A percentile compares a stretch with the other conserved stretches of the same genome.
These are phyloP conservation scores for Alexandromys fortis DNA, from an alignment of 2,113 vertebrate species.

Conservation along the genomic window DNA sequence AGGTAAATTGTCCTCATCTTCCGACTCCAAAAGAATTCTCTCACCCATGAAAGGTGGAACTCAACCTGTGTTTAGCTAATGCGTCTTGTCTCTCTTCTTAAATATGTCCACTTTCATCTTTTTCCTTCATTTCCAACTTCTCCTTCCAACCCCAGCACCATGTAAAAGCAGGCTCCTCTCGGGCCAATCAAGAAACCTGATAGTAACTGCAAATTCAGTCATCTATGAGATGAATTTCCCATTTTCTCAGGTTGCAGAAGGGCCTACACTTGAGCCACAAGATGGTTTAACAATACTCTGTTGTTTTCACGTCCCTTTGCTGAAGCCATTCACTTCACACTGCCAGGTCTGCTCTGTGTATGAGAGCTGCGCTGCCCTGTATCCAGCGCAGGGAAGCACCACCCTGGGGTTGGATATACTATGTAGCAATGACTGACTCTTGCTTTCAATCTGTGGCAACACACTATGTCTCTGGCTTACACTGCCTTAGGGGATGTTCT, in stretches of 20 bases:
- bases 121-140: neutral
- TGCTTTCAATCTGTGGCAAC: neutral
- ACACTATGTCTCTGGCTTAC: neutral
- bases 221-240: neutral
- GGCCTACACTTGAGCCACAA: neutral
- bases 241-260: neutral
- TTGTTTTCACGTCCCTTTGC: neutral
- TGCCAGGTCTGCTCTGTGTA: neutral
- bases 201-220: neutral
- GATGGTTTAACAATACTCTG: neutral
- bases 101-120: neutral
- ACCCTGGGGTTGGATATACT: neutral
- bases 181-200: neutral
- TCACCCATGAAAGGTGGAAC: neutral
- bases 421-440: neutral
- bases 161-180: neutral
- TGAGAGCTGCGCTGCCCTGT: neutral
- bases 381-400: neutral
- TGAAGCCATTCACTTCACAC: neutral
- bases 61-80: neutral
- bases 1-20: neutral
- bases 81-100: neutral
- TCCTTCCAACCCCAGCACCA: fast-evolving
- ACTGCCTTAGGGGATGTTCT: neutral
- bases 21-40: neutral